phyloP scores from a whole-genome alignment of 1,140 invertebrate species.

The Drosophila yakuba region DNA sequence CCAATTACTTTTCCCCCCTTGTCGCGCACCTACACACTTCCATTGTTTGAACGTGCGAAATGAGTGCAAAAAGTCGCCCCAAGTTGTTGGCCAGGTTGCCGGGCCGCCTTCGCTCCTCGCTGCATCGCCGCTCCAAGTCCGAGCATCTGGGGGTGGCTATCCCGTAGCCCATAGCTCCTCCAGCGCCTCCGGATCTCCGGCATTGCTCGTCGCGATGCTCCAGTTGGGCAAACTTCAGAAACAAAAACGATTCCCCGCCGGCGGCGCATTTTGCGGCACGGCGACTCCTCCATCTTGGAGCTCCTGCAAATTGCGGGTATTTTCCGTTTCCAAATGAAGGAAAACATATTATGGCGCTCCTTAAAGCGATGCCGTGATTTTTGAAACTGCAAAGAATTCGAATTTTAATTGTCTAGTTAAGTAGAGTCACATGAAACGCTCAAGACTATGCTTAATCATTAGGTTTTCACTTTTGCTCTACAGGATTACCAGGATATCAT shows the following conservation, averaged over 20 bases:
- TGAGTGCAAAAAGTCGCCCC: conserved; percentile 78
- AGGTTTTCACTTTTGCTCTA: too few species aligned
- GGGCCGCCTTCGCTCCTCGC: conserved; percentile 31
- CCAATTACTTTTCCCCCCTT: conserved; percentile 38
- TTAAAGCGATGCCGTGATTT: neutral
- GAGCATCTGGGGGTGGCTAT: neutral
- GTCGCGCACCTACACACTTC: neutral
- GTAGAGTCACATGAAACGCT: too few species aligned
- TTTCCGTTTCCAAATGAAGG: neutral
- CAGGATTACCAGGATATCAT: too few species aligned
- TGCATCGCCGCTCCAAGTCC: conserved; percentile 10
- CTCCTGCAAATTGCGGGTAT: conserved; percentile 13
- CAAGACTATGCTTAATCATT: too few species aligned
- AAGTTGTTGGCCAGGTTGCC: conserved; percentile 61
- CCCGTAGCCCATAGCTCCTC: neutral
- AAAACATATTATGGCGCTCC: neutral
- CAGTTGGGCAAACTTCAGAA: conserved; percentile 65
- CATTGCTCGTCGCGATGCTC: conserved; percentile 19
- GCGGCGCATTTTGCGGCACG: conserved; percentile 42
- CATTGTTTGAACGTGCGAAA: conserved; percentile 69
- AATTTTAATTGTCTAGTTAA: neutral
- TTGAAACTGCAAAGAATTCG: neutral
- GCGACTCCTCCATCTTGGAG: conserved; percentile 1
- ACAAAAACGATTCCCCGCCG: conserved; percentile 74
- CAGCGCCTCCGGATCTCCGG: neutral